Evolutionary conservation across 2,113 vertebrate genomes (phyloP), one percentile per base, ranked within the genome.

Genomic region (Gadus macrocephalus): DNA sequence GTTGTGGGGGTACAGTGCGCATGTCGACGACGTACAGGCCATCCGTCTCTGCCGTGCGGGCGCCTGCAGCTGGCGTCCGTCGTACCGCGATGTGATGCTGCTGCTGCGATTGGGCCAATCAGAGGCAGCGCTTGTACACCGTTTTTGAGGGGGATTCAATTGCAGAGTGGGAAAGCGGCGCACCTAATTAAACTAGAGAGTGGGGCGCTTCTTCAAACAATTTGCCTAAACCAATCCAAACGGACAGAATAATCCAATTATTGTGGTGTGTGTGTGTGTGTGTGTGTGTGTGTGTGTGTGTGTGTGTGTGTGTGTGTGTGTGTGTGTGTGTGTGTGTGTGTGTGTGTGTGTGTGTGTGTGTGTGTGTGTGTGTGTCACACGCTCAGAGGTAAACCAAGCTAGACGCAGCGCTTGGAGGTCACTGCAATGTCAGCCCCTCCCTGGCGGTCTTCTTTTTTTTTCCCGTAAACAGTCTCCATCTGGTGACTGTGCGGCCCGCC

Each of bases 391-490:
- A 31, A 83, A 66, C 76, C 82, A 58, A 76, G 74, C 75, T 61
- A 66, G 62, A 72, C 81, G 88, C 83, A 74, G 85, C 67, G 71
- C 38, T 31, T 64, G 0, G 80, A 83, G 84, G 85, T 85, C 83
- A 31, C 7, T 75, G 65, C 82, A 86, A 87, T 75, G 88, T 85
- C 85, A 86, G 81, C 42, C 64, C 61, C 73, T 66, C 79, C 71
- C 66, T 69, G 66, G 76, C 55, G 58, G 70, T 60, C 71, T 70
- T 58, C 66, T 75, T 68, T 25, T 68, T 25, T 25, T 25, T 25
- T 25, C 25, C 25, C 67, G 76, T 81, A 82, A 81, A 69, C 67
- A 69, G 60, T 5, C 55, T 49, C 42, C 42, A 12, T 49, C 42
- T 49, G 8, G 9, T 49, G 5, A 9, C 11, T 49, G 42, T 49